phyloP scores from a whole-genome alignment of 2,797 vertebrate genomes.

The Poeciliopsis infans region DNA sequence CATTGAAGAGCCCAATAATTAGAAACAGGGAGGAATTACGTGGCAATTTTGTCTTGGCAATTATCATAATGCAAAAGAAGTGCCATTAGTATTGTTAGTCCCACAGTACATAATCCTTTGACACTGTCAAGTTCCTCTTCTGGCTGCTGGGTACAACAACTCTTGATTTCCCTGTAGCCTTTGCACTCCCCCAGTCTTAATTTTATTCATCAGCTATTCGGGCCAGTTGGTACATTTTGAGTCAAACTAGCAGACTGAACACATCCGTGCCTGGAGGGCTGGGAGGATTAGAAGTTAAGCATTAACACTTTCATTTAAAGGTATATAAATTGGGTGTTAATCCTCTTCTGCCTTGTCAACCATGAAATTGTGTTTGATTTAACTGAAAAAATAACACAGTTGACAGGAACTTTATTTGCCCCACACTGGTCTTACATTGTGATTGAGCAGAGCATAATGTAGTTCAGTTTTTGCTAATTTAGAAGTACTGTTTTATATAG shows the following conservation, averaged over 20 bases:
- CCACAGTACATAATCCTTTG: conserved; percentile 76
- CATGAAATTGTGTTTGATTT: conserved; percentile 79
- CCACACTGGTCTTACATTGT: conserved; percentile 44
- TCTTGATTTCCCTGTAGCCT: conserved; percentile 79
- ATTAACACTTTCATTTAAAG: conserved; percentile 78
- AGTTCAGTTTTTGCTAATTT: conserved; percentile 6
- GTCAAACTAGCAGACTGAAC: conserved; percentile 68
- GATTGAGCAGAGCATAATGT: conserved; percentile 27
- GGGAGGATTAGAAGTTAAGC: conserved; percentile 70
- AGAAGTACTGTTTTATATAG: background rate
- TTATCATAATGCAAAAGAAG: conserved; percentile 87
- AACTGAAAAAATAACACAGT: conserved; percentile 63
- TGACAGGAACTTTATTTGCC: conserved; percentile 61
- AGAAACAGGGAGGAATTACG: conserved; percentile 83
- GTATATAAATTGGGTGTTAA: conserved; percentile 78
- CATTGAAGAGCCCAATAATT: conserved; percentile 85
- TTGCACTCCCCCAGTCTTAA: conserved; percentile 70
- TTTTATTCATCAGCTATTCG: conserved; percentile 73
- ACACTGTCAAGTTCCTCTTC: conserved; percentile 76
- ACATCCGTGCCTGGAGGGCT: conserved; percentile 61
- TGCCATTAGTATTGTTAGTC: conserved; percentile 81
- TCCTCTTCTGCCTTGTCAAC: conserved; percentile 75
- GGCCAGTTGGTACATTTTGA: conserved; percentile 54
- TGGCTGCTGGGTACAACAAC: conserved; percentile 72
- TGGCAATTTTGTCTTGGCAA: conserved; percentile 85